phyloP scores from a whole-genome alignment of 1,140 invertebrate species.

The Heliconius hewitsoni region DNA sequence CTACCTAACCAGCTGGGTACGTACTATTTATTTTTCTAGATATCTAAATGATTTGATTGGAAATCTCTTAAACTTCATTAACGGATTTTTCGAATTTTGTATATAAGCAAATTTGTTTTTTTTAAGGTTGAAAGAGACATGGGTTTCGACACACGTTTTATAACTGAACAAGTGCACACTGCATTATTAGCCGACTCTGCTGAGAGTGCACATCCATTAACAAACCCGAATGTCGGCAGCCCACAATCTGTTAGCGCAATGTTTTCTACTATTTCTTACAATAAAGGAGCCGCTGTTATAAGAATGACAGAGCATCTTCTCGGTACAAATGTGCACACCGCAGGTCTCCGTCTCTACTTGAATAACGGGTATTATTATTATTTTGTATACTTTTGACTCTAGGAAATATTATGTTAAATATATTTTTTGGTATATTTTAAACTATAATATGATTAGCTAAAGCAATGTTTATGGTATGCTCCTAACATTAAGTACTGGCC shows the following conservation, averaged over 20 bases:
- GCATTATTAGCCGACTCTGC: slow-evolving; percentile 85
- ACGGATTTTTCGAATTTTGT: not conserved
- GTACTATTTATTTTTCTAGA: slow-evolving; percentile 20
- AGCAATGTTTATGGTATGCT: no score
- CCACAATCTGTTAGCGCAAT: slow-evolving; percentile 79
- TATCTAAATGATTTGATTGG: not conserved
- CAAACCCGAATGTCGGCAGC: slow-evolving; percentile 72
- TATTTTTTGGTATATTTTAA: not conserved
- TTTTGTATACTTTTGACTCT: not conserved
- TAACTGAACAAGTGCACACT: slow-evolving; percentile 84
- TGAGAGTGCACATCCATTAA: slow-evolving; percentile 84
- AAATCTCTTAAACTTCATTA: not conserved
- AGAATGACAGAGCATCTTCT: slow-evolving; percentile 89
- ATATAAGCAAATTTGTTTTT: not conserved
- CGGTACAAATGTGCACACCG: slow-evolving; percentile 83
- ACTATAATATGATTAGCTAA: not conserved
- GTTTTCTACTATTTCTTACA: slow-evolving; percentile 84
- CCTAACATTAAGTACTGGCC: no score
- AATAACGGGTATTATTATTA: slow-evolving; percentile 67
- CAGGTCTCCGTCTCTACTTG: slow-evolving; percentile 83
- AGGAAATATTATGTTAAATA: not conserved
- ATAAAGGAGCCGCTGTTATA: slow-evolving; percentile 86
- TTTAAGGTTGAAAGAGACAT: slow-evolving; percentile 78
- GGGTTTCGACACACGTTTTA: slow-evolving; percentile 82
- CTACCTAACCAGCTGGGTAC: slow-evolving; percentile 76